phyloP scores from a whole-genome alignment of 2,888 invertebrate species.

The Chloromyia formosa region DNA sequence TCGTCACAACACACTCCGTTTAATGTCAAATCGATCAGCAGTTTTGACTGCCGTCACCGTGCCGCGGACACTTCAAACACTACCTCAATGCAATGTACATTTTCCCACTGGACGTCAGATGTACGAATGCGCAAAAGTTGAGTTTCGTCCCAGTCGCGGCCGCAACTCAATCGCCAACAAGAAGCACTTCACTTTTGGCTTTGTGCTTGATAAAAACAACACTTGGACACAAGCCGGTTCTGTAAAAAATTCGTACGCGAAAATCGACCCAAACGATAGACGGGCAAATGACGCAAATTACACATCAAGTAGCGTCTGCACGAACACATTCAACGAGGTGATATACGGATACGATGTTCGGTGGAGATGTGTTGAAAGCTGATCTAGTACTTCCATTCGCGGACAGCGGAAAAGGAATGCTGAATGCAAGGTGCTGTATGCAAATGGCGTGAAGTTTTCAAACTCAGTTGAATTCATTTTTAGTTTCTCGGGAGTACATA shows the following conservation, averaged over 20 bases:
- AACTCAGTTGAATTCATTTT: too few relatives aligned
- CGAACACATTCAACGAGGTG: too few relatives aligned
- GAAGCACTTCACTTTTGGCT: neutral
- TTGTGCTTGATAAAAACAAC: neutral
- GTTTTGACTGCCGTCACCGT: neutral
- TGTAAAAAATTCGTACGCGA: conserved; percentile 3
- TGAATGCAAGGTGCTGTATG: too few relatives aligned
- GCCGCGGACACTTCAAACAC: neutral
- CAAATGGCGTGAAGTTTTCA: too few relatives aligned
- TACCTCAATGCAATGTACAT: neutral
- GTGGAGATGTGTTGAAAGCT: too few relatives aligned
- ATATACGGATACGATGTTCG: neutral
- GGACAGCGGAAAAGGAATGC: too few relatives aligned
- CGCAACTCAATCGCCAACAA: neutral
- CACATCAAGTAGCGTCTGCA: too few relatives aligned
- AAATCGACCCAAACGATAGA: conserved; percentile 10
- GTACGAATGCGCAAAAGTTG: neutral
- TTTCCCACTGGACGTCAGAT: neutral
- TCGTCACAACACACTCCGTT: neutral
- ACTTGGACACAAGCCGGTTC: neutral
- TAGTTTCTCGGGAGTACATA: too few relatives aligned
- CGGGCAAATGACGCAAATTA: conserved; percentile 9
- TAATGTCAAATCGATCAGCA: neutral
- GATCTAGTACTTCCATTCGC: too few relatives aligned
- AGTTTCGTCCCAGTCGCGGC: neutral